Base-by-base conservation (phyloP, 2,797 vertebrate genomes). In the Eupleurogrammus muticus region DNA sequence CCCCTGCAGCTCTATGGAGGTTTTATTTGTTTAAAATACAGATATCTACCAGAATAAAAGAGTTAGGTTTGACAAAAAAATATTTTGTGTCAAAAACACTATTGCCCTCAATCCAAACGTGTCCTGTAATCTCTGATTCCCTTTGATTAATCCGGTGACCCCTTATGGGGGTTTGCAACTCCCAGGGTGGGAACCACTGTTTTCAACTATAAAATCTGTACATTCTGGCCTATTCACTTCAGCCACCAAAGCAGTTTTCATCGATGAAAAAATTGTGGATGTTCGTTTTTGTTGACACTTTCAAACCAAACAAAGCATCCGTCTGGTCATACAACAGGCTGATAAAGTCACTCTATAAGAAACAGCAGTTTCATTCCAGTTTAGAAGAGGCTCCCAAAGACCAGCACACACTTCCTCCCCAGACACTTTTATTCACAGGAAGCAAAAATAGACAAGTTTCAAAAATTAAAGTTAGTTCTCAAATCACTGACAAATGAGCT, bases 391-490 rank as follows among this genome's bases (percentile, higher is more conserved):
- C 16, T 24, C n/a, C 62, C 59, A 68, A 44, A 70, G 46, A 79
- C 40, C 42, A 70, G 16, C 8, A 16, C 69, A 81, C 74, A 80
- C 38, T 55, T 83, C 68, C 69, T 75, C 52, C 56, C 56, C 61
- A 75, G 75, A 75, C 32, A 51, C 46, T 32, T 90, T 85, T 84
- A 85, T 90, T 89, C 59, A 87, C 82, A 86, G 24, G 84, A 81
- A 70, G 47, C 49, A 53, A 77, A 61, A 9, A 77, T 69, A 55
- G 65, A 85, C 68, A 80, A 60, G 68, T 56, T 51, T 83, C 77
- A 66, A 64, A 82, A 42, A 82, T 70, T 54, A 10, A 57, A 84
- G 62, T 82, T 48, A 52, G 69, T 34, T 57, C 65, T 83, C 54
- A 67, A 56, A 82, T 75, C 68, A 86, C 58, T 54, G 83, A 87